Evolutionary conservation across 2,113 vertebrate genomes (phyloP).

Genomic region (Carettochelys insculpta): DNA sequence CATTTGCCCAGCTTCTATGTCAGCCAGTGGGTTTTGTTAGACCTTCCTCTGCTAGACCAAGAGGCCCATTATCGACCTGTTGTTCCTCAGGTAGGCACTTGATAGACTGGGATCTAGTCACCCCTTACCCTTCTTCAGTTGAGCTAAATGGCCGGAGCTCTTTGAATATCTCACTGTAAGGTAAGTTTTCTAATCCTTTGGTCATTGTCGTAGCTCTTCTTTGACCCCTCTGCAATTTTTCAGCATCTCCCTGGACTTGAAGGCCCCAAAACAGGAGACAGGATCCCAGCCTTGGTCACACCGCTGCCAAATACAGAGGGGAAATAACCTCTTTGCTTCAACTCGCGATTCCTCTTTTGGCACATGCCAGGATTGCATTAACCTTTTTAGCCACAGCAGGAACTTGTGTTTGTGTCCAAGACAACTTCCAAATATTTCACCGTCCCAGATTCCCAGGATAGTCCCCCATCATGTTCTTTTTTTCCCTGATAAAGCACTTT

Average conservation of each 20-base stretch:
- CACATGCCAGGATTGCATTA: neutral
- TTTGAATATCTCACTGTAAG: neutral
- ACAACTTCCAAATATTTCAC: neutral
- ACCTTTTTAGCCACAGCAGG: neutral
- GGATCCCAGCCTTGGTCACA: neutral
- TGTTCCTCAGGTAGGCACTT: neutral
- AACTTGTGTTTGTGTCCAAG: neutral
- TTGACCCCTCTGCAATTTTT: neutral
- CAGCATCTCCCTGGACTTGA: neutral
- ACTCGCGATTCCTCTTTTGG: neutral
- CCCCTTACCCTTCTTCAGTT: neutral
- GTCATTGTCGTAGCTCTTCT: neutral
- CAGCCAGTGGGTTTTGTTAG: neutral
- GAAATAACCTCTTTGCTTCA: neutral
- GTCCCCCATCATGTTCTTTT: neutral
- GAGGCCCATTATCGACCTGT: neutral
- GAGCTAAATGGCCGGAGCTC: neutral
- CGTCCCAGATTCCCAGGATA: neutral
- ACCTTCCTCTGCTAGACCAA: neutral
- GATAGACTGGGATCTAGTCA: neutral
- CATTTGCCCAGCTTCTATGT: neutral
- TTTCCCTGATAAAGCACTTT: neutral
- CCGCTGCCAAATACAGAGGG: neutral
- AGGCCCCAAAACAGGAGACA: neutral
- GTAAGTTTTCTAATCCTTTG: neutral